Conservation (phyloP, 2,113 vertebrate species). For the Colossoma macropomum region DNA sequence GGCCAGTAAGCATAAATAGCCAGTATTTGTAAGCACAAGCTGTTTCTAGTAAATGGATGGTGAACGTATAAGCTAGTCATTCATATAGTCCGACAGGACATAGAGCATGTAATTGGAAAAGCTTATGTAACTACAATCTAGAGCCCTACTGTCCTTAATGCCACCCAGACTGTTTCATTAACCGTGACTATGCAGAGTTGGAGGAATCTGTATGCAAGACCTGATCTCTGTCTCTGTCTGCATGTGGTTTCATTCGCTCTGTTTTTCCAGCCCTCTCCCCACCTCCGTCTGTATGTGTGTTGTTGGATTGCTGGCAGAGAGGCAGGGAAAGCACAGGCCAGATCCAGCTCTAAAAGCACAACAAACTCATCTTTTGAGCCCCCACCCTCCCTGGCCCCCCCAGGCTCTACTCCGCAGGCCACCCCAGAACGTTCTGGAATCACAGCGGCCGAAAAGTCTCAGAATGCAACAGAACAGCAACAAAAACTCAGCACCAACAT, state of each 20-base stretch:
- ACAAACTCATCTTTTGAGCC: slow-evolving; percentile 34
- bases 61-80: neutral
- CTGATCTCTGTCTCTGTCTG: slow-evolving; percentile 6
- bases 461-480: neutral
- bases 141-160: neutral
- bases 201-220: slow-evolving; percentile 29
- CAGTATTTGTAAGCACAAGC: neutral
- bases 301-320: slow-evolving; percentile 32
- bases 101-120: neutral
- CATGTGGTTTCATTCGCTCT: slow-evolving; percentile 29
- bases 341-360: slow-evolving; percentile 50
- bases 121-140: neutral
- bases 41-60: neutral
- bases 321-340: slow-evolving; percentile 43
- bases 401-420: neutral
- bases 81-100: neutral
- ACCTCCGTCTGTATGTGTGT: slow-evolving; percentile 25
- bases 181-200: neutral
- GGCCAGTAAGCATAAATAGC: too few relatives aligned
- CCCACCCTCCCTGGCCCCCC: neutral
- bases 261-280: slow-evolving; percentile 22
- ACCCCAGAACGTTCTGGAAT: slow-evolving; percentile 34
- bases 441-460: neutral
- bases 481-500: neutral
- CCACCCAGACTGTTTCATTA: neutral